These are phyloP conservation scores for Temnothorax rugatulus DNA, from an alignment of 2,888 invertebrate species.

Conservation along the genomic window DNA sequence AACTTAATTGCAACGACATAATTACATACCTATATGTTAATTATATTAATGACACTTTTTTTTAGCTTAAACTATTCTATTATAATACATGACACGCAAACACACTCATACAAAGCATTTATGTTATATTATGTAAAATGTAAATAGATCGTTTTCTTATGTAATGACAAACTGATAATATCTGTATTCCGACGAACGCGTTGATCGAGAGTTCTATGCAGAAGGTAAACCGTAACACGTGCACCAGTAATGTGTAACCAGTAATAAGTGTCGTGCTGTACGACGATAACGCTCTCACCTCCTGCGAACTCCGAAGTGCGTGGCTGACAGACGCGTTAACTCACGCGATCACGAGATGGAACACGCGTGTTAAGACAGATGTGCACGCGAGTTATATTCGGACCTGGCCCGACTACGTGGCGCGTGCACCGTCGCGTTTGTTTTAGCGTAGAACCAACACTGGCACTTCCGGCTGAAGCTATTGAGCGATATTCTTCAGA, in stretches of 20 bases:
- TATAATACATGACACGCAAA: background rate
- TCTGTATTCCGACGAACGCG: background rate
- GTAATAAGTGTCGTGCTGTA: conserved; percentile 4
- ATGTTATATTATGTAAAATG: too few relatives aligned
- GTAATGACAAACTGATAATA: background rate
- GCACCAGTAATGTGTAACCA: background rate
- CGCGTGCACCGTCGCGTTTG: conserved; percentile 29
- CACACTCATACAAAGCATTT: background rate
- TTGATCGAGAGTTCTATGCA: background rate
- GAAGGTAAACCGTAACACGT: conserved; percentile 1
- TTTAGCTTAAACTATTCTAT: background rate
- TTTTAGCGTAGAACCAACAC: conserved; percentile 37
- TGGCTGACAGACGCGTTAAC: conserved; percentile 39
- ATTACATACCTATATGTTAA: background rate
- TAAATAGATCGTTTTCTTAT: background rate
- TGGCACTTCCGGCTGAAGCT: conserved; percentile 24
- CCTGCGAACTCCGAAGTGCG: conserved; percentile 3
- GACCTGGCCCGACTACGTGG: conserved; percentile 67
- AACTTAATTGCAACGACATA: background rate
- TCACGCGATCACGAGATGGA: conserved; percentile 30
- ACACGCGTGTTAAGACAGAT: conserved; percentile 74
- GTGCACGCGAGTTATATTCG: conserved; percentile 66
- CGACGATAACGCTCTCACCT: conserved; percentile 7
- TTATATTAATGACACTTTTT: background rate
- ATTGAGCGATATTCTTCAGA: background rate